Evolutionary conservation across 2,797 vertebrate genomes (phyloP), one percentile per base, ranked within the genome.

Genomic region (Crypturellus tataupa): DNA sequence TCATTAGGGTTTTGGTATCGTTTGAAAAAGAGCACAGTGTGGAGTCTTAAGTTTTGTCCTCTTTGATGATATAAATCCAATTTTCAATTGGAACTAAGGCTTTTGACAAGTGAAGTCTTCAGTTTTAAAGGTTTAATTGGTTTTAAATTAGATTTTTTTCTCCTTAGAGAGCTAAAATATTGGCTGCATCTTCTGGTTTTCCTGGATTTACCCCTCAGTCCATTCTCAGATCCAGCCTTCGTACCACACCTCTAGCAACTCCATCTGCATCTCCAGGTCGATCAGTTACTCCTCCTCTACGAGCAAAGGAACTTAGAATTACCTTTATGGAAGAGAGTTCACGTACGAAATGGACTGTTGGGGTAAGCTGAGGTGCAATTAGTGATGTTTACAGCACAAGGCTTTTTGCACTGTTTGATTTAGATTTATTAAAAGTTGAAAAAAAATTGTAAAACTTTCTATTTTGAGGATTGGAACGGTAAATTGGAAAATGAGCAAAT

Each of bases 201-300:
- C 97, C 98, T 29, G 98, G 97, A 16, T 99, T 99, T 95, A 99
- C 99, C 37, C 99, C 99, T 69, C 99, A 98, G 68, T 99, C 99
- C 94, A 99, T 99, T 97, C 97, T 99, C 70, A 98, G 98, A 94
- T 99, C 98, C 97, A 99, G 98, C 92, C 97, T 99, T 89, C 98
- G 98, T 56, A 98, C 98, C 76, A 99, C 99, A 47, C 99, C 99
- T 4, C 94, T 99, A 37, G 98, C 97, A 47, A 99, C 99, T 44
- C 99, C 99, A 8, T 99, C 99, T 82, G 98, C 98, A n/a, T 99
- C 99, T 46, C 98, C 99, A 8, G 98, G 98, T 23, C 98, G 98
- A 83, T 99, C 99, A 42, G 85, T 98, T 90, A 99, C 98, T 59
- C 99, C 99, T 33, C 98, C 99, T 12, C 93, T 98, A 5, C 98